A percentile compares a stretch with the other conserved stretches of the same genome.
phyloP scores from a whole-genome alignment of 2,888 invertebrate species.

The Brachycybe producta region DNA sequence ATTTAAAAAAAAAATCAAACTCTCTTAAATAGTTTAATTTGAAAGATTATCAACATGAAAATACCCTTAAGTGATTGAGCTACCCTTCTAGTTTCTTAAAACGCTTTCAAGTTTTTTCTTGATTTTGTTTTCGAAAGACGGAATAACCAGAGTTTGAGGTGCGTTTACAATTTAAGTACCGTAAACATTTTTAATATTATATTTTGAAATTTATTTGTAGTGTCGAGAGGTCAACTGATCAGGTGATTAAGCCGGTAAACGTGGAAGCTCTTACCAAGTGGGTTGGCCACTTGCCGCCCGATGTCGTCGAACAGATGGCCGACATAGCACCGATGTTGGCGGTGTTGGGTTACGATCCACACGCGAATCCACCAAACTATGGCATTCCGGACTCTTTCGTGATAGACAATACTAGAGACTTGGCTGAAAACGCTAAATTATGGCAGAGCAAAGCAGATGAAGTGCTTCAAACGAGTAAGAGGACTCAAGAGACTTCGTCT shows the following conservation, averaged over 20 bases:
- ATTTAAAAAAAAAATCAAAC: too few species aligned
- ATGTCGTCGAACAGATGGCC: conserved; percentile 84
- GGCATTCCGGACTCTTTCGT: conserved; percentile 67
- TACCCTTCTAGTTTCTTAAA: too few species aligned
- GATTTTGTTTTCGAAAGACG: neutral
- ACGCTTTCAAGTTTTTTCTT: neutral
- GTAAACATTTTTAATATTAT: too few species aligned
- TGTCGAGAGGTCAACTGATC: conserved; percentile 93
- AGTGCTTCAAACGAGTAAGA: conserved; percentile 22
- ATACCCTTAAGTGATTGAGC: too few species aligned
- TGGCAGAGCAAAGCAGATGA: conserved; percentile 29
- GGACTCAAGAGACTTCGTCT: too few species aligned
- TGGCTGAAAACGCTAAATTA: conserved; percentile 32
- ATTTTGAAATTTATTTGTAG: conserved; percentile 42
- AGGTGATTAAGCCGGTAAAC: conserved; percentile 96
- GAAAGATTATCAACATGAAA: too few species aligned
- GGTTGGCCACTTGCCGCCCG: conserved; percentile 45
- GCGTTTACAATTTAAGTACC: neutral
- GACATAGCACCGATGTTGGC: conserved; percentile 89
- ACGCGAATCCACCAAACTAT: conserved; percentile 91
- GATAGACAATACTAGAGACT: conserved; percentile 39
- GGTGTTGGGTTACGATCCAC: conserved; percentile 81
- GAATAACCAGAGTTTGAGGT: neutral
- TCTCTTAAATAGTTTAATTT: too few species aligned
- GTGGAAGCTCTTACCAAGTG: conserved; percentile 58